A percentile compares a stretch with the other conserved stretches of the same genome.
These are phyloP conservation scores for Rhegmatorhina hoffmannsi DNA, from an alignment of 2,113 vertebrate genomes.

Conservation along the genomic window DNA sequence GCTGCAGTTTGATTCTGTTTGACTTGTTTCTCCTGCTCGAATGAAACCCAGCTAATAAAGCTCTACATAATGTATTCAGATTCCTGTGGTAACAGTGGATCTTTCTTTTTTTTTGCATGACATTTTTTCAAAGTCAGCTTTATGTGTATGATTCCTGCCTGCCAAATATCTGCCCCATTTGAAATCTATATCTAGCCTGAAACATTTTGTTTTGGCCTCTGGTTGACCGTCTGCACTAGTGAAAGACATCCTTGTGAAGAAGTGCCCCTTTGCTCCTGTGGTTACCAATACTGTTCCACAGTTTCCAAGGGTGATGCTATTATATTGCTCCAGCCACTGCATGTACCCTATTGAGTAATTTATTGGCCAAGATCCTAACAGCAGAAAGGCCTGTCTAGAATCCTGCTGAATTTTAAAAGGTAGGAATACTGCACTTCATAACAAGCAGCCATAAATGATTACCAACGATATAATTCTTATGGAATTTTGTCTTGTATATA, in stretches of 20 bases:
- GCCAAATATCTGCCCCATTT: constrained; percentile 69
- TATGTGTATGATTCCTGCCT: constrained; percentile 63
- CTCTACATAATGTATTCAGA: constrained; percentile 15
- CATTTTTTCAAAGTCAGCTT: constrained; percentile 63
- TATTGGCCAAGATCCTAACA: constrained; percentile 70
- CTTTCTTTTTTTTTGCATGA: constrained; percentile 52
- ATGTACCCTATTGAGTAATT: constrained; percentile 71
- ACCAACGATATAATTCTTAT: constrained; percentile 60
- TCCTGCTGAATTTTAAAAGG: constrained; percentile 69
- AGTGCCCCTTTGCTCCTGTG: constrained; percentile 70
- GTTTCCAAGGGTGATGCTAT: constrained; percentile 75
- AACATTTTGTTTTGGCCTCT: constrained; percentile 74
- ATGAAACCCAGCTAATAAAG: background rate
- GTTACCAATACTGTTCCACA: constrained; percentile 67
- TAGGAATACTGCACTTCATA: constrained; percentile 68
- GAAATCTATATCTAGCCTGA: constrained; percentile 68
- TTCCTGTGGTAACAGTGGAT: constrained; percentile 51
- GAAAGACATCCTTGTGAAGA: constrained; percentile 77
- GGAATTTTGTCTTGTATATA: constrained; percentile 42
- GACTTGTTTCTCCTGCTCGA: constrained; percentile 5
- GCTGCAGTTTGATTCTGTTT: background rate
- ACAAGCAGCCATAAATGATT: constrained; percentile 57
- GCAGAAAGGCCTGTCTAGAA: constrained; percentile 64
- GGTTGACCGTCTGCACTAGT: constrained; percentile 78
- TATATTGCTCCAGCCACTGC: constrained; percentile 65